phyloP scores from a whole-genome alignment of 2,888 invertebrate genomes.

The Polyommatus iphigenia region DNA sequence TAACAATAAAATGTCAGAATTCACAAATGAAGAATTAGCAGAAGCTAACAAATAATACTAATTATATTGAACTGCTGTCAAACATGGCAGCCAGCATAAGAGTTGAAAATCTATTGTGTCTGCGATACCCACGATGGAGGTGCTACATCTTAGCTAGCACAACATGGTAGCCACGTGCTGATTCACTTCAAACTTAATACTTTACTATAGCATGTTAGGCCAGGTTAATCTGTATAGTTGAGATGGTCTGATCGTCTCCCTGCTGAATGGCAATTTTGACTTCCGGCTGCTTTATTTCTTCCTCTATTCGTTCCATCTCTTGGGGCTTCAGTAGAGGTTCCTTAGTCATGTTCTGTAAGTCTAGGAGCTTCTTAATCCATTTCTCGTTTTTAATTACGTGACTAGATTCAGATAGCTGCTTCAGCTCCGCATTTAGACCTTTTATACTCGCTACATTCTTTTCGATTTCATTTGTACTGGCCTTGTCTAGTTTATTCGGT shows the following conservation, averaged over 20 bases:
- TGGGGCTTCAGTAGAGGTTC: constrained; percentile 50
- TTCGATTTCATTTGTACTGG: constrained; percentile 41
- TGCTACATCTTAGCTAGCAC: not conserved
- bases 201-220: not conserved
- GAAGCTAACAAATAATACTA: not conserved
- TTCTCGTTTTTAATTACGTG: constrained; percentile 53
- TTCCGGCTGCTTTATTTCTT: constrained; percentile 45
- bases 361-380: constrained; percentile 56
- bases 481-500: constrained; percentile 28
- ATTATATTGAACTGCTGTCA: no score
- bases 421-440: constrained; percentile 47
- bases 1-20: not conserved
- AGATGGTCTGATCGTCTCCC: constrained; percentile 42
- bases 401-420: constrained; percentile 37
- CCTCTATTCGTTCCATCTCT: constrained; percentile 50
- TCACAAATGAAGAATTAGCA: not conserved
- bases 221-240: constrained; percentile 52
- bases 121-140: no score
- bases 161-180: not conserved
- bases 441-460: constrained; percentile 51
- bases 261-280: constrained; percentile 56
- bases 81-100: no score
- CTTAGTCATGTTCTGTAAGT: constrained; percentile 51
- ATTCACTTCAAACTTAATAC: not conserved
- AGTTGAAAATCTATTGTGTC: no score